Evolutionary conservation across 2,797 vertebrate genomes (phyloP).

Genomic region (Buceros bicornis): DNA sequence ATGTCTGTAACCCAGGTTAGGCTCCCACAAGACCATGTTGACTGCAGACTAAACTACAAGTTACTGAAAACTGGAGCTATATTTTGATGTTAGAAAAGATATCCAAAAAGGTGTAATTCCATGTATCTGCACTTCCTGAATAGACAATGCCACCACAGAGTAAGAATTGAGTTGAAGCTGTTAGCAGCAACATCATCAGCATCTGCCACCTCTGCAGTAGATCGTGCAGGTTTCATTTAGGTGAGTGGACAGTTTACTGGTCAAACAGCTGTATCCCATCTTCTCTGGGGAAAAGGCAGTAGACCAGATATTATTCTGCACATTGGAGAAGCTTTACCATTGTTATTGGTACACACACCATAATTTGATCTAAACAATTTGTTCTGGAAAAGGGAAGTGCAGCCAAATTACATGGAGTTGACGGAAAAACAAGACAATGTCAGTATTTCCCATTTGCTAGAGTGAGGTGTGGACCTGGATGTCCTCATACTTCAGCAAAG

Average conservation of each 20-base stretch:
- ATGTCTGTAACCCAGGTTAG: neutral
- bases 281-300: neutral
- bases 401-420: neutral
- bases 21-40: neutral
- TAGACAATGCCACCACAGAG: neutral
- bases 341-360: neutral
- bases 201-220: neutral
- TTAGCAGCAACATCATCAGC: neutral
- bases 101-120: neutral
- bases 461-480: neutral
- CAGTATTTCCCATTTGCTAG: neutral
- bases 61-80: neutral
- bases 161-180: neutral
- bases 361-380: conserved; percentile 42
- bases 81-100: neutral
- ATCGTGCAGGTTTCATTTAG: fast-evolving
- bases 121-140: neutral
- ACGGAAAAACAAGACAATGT: neutral
- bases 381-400: neutral
- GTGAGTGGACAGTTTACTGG: fast-evolving
- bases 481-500: neutral
- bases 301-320: conserved; percentile 22
- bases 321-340: conserved; percentile 23
- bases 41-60: neutral
- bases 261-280: conserved; percentile 18